phyloP scores from a whole-genome alignment of 2,797 vertebrate species.

The Sylvia borin region DNA sequence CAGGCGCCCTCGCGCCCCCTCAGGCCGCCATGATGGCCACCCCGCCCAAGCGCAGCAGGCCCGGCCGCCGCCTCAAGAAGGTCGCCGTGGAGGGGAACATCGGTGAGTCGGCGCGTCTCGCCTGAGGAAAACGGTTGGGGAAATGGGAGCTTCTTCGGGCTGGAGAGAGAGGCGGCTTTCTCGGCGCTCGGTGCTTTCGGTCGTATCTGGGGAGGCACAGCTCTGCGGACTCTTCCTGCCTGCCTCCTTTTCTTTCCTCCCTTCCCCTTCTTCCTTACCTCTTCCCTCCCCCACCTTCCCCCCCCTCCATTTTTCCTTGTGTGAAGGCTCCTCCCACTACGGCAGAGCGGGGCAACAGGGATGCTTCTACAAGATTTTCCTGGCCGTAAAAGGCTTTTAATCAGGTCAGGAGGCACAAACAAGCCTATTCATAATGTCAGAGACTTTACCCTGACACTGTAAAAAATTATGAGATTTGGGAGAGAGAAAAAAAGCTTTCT shows the following conservation, averaged over 20 bases:
- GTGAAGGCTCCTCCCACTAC: not conserved
- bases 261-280: not conserved
- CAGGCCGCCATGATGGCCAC: slow-evolving; percentile 79
- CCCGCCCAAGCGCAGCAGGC: slow-evolving; percentile 78
- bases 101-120: slow-evolving; percentile 76
- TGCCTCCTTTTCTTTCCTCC: not conserved
- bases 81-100: slow-evolving; percentile 92
- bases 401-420: not conserved
- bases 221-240: not conserved
- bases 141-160: too few species aligned
- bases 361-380: not conserved
- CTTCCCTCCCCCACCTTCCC: rapidly evolving
- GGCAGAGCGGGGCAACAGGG: not conserved
- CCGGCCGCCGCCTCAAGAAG: slow-evolving; percentile 77
- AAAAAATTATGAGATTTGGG: rapidly evolving
- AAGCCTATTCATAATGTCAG: rapidly evolving
- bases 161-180: not conserved
- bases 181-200: not conserved
- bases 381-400: not conserved
- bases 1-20: not conserved
- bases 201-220: too few species aligned
- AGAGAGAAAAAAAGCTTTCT: rapidly evolving
- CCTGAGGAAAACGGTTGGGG: not conserved
- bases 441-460: rapidly evolving
- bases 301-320: rapidly evolving